phyloP scores from a whole-genome alignment of 2,888 invertebrate genomes.

The Orthosia incerta region DNA sequence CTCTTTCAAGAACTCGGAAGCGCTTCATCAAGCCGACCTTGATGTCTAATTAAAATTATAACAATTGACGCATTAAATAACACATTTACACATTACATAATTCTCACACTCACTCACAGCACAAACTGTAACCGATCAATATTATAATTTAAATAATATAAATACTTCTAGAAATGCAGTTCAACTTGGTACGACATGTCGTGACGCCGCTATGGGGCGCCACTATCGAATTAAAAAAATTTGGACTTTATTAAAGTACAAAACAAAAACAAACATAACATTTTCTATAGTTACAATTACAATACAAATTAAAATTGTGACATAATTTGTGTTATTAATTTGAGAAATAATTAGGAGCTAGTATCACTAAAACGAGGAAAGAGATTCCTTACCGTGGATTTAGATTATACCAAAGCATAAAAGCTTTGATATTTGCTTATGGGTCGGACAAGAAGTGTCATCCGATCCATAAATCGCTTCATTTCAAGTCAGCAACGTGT shows the following conservation, averaged over 20 bases:
- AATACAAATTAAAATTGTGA: constrained; percentile 88
- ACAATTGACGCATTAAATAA: constrained; percentile 89
- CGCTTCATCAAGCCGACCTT: constrained; percentile 77
- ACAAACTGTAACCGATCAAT: constrained; percentile 85
- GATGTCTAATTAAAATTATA: constrained; percentile 80
- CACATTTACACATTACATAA: constrained; percentile 86
- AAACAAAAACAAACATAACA: constrained; percentile 89
- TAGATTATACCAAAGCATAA: constrained; percentile 73
- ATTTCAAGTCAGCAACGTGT: constrained; percentile 86
- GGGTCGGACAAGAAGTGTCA: constrained; percentile 88
- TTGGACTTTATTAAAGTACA: constrained; percentile 85
- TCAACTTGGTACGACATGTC: constrained; percentile 89
- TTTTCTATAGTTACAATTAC: constrained; percentile 85
- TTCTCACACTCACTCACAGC: constrained; percentile 89
- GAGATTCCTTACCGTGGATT: constrained; percentile 86
- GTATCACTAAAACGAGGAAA: constrained; percentile 91
- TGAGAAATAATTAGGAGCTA: constrained; percentile 89
- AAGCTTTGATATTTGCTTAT: constrained; percentile 77
- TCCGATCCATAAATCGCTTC: constrained; percentile 87
- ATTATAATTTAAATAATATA: constrained; percentile 89
- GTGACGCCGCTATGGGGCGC: constrained; percentile 74
- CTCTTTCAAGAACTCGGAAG: constrained; percentile 78
- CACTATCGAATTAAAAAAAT: constrained; percentile 81
- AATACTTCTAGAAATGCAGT: constrained; percentile 90
- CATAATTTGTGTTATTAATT: constrained; percentile 89